Evolutionary conservation across 2,797 vertebrate genomes (phyloP), one percentile per base, ranked within the genome.

Genomic region (Moxostoma hubbsi): DNA sequence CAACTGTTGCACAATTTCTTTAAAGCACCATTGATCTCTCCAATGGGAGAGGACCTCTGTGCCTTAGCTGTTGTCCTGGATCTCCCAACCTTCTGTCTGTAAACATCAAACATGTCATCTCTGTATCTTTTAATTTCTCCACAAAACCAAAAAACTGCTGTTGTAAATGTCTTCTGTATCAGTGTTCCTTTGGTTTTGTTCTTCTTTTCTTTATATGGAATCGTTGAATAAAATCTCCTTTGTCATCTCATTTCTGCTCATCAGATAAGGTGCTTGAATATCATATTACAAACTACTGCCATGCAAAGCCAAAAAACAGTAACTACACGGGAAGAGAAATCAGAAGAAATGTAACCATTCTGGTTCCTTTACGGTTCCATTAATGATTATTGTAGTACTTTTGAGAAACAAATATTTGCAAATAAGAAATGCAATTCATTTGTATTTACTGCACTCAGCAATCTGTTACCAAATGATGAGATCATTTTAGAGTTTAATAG

Each of bases 11-110:
- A 96, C 96, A 96, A 95, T 92, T 91, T 90, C 88, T 91, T 95
- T 94, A 90, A 94, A 94, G 91, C 24, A 24, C 73, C 73, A 67
- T 43, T 67, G 72, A 88, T 84, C 85, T 91, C 92, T 85, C 88
- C 85, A 90, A 92, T 90, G 94, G 93, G 92, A 93, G 95, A 85
- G 82, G 79, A 15, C 92, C 90, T 93, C 94, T 93, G 97, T 98
- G 97, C 97, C 97, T 98, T 99, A 98, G 96, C 95, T 95, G 94
- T 96, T 92, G 92, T 94, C 92, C 92, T 84, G 81, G 85, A 90
- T 73, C 68, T 83, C 79, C 91, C 93, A 93, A 94, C 92, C 91
- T 90, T 88, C 89, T 93, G 93, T 96, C 94, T 87, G 89, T 95
- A 90, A 93, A 89, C 88, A 86, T 93, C 91, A 86, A 88, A 84